Conservation (phyloP, 2,797 vertebrate genomes). For the Clarias pachynema region DNA sequence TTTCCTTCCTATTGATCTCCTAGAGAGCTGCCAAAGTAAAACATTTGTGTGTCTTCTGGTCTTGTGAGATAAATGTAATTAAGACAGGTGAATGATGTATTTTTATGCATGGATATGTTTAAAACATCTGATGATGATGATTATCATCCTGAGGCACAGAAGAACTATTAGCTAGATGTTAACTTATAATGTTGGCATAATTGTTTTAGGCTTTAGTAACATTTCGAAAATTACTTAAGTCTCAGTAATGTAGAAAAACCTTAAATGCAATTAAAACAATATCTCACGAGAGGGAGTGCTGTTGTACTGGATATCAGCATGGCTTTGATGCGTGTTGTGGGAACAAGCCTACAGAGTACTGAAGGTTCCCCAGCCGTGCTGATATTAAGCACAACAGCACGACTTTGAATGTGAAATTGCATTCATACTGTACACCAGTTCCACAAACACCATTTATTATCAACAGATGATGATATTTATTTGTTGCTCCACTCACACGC, state of each 20-base stretch:
- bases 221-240: neutral
- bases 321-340: no score
- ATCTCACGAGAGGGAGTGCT: no score
- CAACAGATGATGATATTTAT: no score
- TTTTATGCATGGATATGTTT: conserved; percentile 4
- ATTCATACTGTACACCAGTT: no score
- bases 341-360: no score
- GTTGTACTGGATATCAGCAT: no score
- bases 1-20: neutral
- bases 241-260: neutral
- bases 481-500: no score
- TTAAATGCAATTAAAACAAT: no score
- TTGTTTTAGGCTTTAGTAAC: neutral
- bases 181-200: neutral
- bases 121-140: neutral
- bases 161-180: neutral
- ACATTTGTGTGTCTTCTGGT: neutral
- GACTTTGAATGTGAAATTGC: no score
- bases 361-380: no score
- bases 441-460: no score
- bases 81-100: neutral
- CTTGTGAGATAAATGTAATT: neutral
- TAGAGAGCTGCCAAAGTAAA: neutral
- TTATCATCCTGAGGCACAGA: neutral
- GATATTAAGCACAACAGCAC: no score